phyloP scores from a whole-genome alignment of 2,888 invertebrate species.

The Apeira syringaria region DNA sequence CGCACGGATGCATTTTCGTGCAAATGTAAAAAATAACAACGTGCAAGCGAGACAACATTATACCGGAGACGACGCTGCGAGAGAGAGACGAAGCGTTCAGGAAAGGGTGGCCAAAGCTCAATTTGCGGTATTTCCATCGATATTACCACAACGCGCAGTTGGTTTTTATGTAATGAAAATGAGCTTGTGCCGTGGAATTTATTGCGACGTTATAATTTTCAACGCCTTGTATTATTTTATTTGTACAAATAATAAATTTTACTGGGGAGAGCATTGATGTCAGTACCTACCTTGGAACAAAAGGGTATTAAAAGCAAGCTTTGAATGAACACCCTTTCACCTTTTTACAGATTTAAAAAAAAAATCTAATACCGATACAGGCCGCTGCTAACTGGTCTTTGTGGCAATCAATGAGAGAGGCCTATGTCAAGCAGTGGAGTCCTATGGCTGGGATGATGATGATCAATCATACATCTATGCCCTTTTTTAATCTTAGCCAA shows the following conservation, averaged over 20 bases:
- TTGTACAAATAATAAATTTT: background rate
- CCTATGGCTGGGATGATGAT: too few relatives aligned
- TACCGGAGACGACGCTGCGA: background rate
- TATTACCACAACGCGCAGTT: slow-evolving; percentile 35
- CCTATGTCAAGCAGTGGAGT: too few relatives aligned
- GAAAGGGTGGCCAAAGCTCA: slow-evolving; percentile 31
- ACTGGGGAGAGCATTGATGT: too few relatives aligned
- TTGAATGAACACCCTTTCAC: too few relatives aligned
- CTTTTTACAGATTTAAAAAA: too few relatives aligned
- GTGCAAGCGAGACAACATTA: slow-evolving; percentile 24
- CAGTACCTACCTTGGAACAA: too few relatives aligned
- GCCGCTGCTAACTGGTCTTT: too few relatives aligned
- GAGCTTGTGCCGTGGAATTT: slow-evolving; percentile 40
- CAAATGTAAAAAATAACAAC: slow-evolving; percentile 44
- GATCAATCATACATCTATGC: too few relatives aligned
- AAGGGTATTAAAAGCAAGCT: too few relatives aligned
- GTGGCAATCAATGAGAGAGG: too few relatives aligned
- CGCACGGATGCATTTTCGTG: slow-evolving; percentile 36
- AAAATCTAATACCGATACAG: too few relatives aligned
- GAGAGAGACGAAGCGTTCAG: slow-evolving; percentile 14
- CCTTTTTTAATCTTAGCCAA: too few relatives aligned
- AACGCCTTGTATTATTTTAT: slow-evolving; percentile 24
- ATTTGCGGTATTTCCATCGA: slow-evolving; percentile 39
- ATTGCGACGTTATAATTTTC: slow-evolving; percentile 32
- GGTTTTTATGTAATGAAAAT: slow-evolving; percentile 53